A percentile compares a stretch with the other conserved stretches of the same genome.
phyloP scores from a whole-genome alignment of 2,888 invertebrate species.

The Ornithoptera alexandrae region DNA sequence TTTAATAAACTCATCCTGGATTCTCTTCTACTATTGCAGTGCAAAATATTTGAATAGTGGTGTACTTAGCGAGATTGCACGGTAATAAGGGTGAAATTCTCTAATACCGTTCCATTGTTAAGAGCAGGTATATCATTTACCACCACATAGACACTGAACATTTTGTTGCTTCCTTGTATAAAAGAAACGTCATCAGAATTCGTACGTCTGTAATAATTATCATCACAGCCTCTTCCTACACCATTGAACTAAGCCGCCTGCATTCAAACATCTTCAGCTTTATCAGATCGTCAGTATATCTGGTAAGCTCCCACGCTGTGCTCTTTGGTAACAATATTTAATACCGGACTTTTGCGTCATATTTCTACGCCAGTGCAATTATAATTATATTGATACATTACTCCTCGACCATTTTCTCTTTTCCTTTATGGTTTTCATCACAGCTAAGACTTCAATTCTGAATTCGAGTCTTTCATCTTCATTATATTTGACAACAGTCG shows the following conservation, averaged over 20 bases:
- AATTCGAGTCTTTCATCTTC: conserved; percentile 70
- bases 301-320: no score
- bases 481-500: conserved; percentile 64
- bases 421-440: conserved; percentile 65
- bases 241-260: no score
- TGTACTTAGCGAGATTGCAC: no score
- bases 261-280: no score
- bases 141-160: background rate
- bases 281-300: no score
- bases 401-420: conserved; percentile 49
- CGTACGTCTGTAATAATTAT: no score
- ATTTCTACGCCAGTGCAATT: background rate
- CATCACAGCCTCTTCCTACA: no score
- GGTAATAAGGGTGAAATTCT: no score
- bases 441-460: conserved; percentile 61
- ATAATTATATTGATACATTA: conserved; percentile 14
- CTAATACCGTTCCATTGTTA: background rate
- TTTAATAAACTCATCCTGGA: no score
- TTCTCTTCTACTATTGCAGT: no score
- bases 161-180: background rate
- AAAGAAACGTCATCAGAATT: no score
- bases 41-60: no score
- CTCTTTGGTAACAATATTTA: background rate
- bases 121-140: background rate
- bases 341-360: background rate